These are phyloP conservation scores for Aelia acuminata DNA, from an alignment of 2,888 invertebrate species.

Conservation along the genomic window DNA sequence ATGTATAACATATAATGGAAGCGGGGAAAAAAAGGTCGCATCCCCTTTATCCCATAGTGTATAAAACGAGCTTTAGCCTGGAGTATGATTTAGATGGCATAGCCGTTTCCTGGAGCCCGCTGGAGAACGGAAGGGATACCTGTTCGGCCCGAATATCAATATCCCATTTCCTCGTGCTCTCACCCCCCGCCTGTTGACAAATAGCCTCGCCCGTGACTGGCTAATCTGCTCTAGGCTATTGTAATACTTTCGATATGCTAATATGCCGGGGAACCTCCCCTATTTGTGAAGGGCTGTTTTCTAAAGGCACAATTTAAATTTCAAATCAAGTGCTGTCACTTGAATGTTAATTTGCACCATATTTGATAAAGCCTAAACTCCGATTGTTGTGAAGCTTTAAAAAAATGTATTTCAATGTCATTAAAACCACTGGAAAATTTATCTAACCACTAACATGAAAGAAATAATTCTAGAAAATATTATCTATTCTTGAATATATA, in stretches of 20 bases:
- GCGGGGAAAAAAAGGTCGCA: conserved; percentile 8
- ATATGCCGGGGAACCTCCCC: not conserved
- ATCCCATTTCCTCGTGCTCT: conserved; percentile 35
- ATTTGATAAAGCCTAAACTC: not conserved
- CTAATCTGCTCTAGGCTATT: conserved; percentile 36
- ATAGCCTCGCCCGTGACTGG: conserved; percentile 40
- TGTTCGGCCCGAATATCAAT: conserved; percentile 48
- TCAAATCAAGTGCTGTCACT: not conserved
- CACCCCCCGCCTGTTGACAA: conserved; percentile 18
- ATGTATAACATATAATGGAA: conserved; percentile 21
- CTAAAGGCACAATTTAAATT: conserved; percentile 9
- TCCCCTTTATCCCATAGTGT: conserved; percentile 31
- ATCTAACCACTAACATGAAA: too few species aligned
- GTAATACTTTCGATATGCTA: conserved; percentile 40
- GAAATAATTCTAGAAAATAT: too few species aligned
- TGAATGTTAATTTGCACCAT: not conserved
- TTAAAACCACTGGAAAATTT: too few species aligned
- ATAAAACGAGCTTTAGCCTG: conserved; percentile 40
- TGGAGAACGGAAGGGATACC: conserved; percentile 3
- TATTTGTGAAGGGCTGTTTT: conserved; percentile 4
- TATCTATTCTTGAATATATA: too few species aligned
- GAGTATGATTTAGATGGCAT: conserved; percentile 42
- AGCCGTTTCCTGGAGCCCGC: conserved; percentile 20
- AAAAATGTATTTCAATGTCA: too few species aligned
- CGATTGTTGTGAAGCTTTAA: too few species aligned